Evolutionary conservation across 2,113 vertebrate species (phyloP).

Genomic region (Gymnogyps californianus): DNA sequence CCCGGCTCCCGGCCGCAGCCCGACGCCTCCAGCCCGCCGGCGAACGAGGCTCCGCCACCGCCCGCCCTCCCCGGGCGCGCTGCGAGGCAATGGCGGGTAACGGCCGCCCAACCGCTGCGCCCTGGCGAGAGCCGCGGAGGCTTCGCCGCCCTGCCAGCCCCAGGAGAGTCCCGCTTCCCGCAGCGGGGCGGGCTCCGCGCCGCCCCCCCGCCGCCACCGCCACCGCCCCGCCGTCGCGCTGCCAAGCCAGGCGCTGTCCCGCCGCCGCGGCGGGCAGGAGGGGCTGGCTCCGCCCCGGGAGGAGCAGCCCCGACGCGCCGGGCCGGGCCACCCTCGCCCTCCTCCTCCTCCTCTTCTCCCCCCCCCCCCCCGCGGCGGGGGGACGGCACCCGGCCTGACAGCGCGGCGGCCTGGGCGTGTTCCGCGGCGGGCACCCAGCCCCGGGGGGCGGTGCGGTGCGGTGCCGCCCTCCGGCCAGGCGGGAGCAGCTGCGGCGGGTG

Average conservation of each 20-base stretch:
- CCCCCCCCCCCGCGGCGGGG: no score
- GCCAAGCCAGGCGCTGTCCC: neutral
- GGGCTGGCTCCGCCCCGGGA: no score
- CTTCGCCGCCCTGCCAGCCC: neutral
- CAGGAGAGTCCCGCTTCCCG: no score
- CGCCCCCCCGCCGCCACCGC: accelerated
- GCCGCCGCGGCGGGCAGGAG: neutral
- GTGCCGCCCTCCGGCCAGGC: neutral
- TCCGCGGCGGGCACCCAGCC: no score
- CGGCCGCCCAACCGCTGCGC: neutral
- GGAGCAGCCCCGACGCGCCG: no score
- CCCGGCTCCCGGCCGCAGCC: accelerated
- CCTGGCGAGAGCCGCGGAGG: neutral
- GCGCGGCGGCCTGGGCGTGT: neutral
- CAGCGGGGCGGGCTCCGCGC: no score
- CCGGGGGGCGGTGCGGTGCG: neutral
- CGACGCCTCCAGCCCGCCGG: accelerated
- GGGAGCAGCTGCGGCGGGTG: accelerated
- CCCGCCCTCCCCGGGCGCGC: neutral
- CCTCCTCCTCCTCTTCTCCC: no score
- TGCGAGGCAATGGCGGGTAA: neutral
- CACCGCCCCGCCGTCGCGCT: no score
- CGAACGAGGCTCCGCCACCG: accelerated
- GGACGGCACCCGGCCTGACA: neutral
- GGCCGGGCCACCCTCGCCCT: no score